Conservation (phyloP, 2,888 invertebrate genomes). For the Microctonus brassicae region DNA sequence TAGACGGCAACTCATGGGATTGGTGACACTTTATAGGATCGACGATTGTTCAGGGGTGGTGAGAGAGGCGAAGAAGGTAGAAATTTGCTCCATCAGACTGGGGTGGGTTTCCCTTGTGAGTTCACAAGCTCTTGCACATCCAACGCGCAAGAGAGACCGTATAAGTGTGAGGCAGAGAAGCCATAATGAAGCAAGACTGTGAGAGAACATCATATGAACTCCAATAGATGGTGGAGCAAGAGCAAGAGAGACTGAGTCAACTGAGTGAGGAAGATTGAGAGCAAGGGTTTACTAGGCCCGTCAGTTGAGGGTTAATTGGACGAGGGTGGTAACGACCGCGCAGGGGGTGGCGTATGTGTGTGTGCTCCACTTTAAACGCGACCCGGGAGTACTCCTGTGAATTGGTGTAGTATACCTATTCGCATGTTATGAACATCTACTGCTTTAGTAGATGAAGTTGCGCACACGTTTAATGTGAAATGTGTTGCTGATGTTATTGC, state of each 20-base stretch:
- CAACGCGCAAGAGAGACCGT: background rate
- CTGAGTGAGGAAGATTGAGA: slow-evolving; percentile 13
- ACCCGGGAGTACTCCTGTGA: slow-evolving; percentile 33
- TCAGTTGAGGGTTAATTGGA: slow-evolving; percentile 36
- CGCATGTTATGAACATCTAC: slow-evolving; percentile 17
- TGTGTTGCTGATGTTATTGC: slow-evolving; percentile 11
- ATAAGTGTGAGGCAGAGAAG: background rate
- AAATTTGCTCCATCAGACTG: slow-evolving; percentile 17
- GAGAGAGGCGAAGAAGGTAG: background rate
- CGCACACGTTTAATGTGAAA: background rate
- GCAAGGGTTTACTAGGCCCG: slow-evolving; percentile 32
- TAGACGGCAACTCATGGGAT: slow-evolving; percentile 6
- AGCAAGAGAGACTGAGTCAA: slow-evolving; percentile 1
- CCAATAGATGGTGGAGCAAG: slow-evolving; percentile 3
- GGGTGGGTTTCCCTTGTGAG: slow-evolving; percentile 17
- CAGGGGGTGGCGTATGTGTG: slow-evolving; percentile 19
- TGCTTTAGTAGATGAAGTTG: slow-evolving; percentile 16
- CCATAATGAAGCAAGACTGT: background rate
- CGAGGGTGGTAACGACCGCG: slow-evolving; percentile 35
- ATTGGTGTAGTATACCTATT: slow-evolving; percentile 30
- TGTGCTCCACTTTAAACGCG: slow-evolving; percentile 34
- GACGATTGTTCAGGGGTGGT: background rate
- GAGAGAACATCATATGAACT: background rate
- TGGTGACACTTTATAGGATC: slow-evolving; percentile 19
- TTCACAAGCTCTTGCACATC: slow-evolving; percentile 17